These are phyloP conservation scores for Caenorhabditis japonica DNA, from an alignment of 2,888 invertebrate species.

Conservation along the genomic window DNA sequence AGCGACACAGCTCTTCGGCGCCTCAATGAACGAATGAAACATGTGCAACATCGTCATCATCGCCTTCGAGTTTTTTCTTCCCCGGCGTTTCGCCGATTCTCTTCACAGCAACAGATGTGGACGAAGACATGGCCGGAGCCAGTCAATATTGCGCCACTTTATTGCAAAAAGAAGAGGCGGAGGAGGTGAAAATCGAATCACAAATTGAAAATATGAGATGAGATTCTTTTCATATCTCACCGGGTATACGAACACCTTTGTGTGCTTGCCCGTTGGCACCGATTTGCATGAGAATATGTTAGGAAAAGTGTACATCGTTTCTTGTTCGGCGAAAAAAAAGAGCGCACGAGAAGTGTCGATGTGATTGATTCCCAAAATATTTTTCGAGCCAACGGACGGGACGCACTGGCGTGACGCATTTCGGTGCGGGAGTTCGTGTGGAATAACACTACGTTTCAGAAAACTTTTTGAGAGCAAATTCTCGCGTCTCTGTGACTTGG, in stretches of 20 bases:
- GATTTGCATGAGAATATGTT: slow-evolving; percentile 21
- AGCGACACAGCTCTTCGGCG: too few species aligned
- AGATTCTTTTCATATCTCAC: background rate
- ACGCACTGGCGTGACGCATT: background rate
- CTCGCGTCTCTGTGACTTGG: too few species aligned
- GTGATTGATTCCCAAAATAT: slow-evolving; percentile 34
- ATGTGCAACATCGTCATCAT: too few species aligned
- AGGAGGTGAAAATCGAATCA: background rate
- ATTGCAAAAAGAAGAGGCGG: background rate
- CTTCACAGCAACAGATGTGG: slow-evolving; percentile 44
- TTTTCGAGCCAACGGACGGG: background rate
- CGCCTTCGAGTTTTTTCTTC: slow-evolving; percentile 1
- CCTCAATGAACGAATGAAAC: too few species aligned
- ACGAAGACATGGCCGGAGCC: background rate
- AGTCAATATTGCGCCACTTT: slow-evolving; percentile 24
- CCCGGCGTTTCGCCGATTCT: background rate
- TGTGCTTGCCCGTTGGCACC: too few species aligned
- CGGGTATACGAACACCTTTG: background rate
- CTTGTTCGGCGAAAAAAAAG: background rate
- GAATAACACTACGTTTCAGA: slow-evolving; percentile 11
- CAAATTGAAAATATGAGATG: background rate
- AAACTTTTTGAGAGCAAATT: too few species aligned
- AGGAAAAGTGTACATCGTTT: background rate
- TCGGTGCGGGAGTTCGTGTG: background rate
- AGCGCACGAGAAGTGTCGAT: too few species aligned